Conservation (phyloP, 2,888 invertebrate genomes). For the Lasioglossum morio region DNA sequence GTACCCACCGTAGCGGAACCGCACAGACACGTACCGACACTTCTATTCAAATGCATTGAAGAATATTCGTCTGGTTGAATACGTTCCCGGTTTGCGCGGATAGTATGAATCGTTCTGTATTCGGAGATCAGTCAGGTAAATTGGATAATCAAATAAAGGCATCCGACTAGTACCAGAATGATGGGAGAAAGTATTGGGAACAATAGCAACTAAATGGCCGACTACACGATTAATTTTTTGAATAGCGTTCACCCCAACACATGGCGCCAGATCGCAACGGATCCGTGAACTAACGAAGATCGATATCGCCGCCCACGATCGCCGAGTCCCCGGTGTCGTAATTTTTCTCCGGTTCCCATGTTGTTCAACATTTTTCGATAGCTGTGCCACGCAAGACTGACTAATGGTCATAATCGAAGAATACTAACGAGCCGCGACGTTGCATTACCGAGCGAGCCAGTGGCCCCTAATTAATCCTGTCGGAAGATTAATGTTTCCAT, state of each 20-base stretch:
- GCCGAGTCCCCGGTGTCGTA: not conserved
- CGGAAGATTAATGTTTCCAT: slow-evolving; percentile 34
- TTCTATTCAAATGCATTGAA: too few relatives aligned
- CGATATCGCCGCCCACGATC: slow-evolving; percentile 23
- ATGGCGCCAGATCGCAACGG: slow-evolving; percentile 29
- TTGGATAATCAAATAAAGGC: not conserved
- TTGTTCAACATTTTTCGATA: slow-evolving; percentile 1
- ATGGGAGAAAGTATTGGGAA: not conserved
- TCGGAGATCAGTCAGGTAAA: too few relatives aligned
- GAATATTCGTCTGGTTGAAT: too few relatives aligned
- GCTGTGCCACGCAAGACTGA: slow-evolving; percentile 6
- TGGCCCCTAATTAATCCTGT: slow-evolving; percentile 38
- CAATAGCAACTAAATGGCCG: not conserved
- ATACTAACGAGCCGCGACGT: slow-evolving; percentile 48
- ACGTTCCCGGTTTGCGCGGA: too few relatives aligned
- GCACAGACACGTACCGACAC: too few relatives aligned
- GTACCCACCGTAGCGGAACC: too few relatives aligned
- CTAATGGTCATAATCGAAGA: slow-evolving; percentile 36
- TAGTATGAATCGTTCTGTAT: too few relatives aligned
- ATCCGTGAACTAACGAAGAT: slow-evolving; percentile 43
- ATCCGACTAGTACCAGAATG: not conserved
- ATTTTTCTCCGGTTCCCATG: slow-evolving; percentile 29
- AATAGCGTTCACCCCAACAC: not conserved
- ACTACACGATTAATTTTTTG: not conserved
- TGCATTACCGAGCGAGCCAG: slow-evolving; percentile 40